Percentiles rank a stretch among this genome's conserved stretches.
Evolutionary conservation across 2,888 invertebrate genomes (phyloP).

Genomic region (Acanthosepion lycidas): DNA sequence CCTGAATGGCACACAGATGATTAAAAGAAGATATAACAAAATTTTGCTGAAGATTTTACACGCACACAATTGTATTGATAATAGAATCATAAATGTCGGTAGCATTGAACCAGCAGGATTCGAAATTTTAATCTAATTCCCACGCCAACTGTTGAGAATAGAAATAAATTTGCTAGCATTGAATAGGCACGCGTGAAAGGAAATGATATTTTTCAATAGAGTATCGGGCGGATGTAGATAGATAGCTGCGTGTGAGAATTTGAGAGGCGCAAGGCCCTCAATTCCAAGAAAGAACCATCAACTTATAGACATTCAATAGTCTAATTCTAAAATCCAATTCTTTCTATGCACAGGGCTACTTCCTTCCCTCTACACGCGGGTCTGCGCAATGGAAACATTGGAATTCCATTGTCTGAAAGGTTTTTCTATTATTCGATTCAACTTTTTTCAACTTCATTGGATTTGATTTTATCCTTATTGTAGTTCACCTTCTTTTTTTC

Average conservation of each 20-base stretch:
- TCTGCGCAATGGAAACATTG: constrained; percentile 36
- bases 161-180: background rate
- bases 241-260: background rate
- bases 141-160: background rate
- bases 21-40: too few relatives aligned
- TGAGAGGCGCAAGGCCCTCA: background rate
- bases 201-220: background rate
- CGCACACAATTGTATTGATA: too few relatives aligned
- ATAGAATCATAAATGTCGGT: too few relatives aligned
- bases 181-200: background rate
- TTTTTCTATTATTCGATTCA: background rate
- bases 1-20: too few relatives aligned
- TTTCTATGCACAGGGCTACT: background rate
- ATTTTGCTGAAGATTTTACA: too few relatives aligned
- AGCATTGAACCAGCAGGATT: background rate
- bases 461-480: background rate
- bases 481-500: background rate
- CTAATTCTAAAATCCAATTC: constrained; percentile 47
- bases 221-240: background rate
- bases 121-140: background rate
- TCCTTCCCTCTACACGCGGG: background rate
- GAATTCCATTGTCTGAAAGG: constrained; percentile 2
- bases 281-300: background rate
- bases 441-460: background rate
- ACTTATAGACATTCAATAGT: constrained; percentile 39